Percentiles rank a stretch among this genome's conserved stretches.
phyloP scores from a whole-genome alignment of 1,140 invertebrate species.

The Drosophila baimaii region DNA sequence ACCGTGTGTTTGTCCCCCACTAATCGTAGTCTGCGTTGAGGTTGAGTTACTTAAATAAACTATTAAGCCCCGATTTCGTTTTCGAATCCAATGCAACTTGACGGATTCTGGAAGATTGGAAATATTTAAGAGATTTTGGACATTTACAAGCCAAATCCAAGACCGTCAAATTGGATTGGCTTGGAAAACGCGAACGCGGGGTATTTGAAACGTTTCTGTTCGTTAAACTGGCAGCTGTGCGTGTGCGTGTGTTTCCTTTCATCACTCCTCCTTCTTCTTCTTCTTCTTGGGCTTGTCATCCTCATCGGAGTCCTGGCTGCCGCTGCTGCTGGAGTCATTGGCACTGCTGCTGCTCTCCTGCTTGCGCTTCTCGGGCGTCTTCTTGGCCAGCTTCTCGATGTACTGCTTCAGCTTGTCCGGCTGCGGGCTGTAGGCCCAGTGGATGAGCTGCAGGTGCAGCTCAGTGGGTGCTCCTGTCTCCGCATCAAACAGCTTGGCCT shows the following conservation, averaged over 20 bases:
- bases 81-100: background rate
- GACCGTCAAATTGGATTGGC: constrained; percentile 6
- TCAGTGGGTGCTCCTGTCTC: constrained; percentile 86
- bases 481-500: constrained; percentile 86
- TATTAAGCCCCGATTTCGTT: constrained; percentile 35
- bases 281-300: constrained; percentile 71
- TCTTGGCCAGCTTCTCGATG: constrained; percentile 64
- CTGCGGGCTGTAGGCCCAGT: constrained; percentile 88
- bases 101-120: background rate
- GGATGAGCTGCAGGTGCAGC: constrained; percentile 86
- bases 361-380: constrained; percentile 74
- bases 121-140: background rate
- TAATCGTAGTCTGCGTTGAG: constrained; percentile 71
- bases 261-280: constrained; percentile 51
- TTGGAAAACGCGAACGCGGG: constrained; percentile 8
- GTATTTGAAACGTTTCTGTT: constrained; percentile 70
- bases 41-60: constrained; percentile 75
- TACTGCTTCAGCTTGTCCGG: constrained; percentile 85
- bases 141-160: background rate
- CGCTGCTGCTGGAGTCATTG: constrained; percentile 38
- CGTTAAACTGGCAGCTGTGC: constrained; percentile 55
- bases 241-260: background rate
- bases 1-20: constrained; percentile 41
- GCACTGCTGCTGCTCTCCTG: constrained; percentile 57
- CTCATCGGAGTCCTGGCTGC: constrained; percentile 53